A percentile compares a stretch with the other conserved stretches of the same genome.
Conservation (phyloP, 2,113 vertebrate species). For the Laticauda colubrina region DNA sequence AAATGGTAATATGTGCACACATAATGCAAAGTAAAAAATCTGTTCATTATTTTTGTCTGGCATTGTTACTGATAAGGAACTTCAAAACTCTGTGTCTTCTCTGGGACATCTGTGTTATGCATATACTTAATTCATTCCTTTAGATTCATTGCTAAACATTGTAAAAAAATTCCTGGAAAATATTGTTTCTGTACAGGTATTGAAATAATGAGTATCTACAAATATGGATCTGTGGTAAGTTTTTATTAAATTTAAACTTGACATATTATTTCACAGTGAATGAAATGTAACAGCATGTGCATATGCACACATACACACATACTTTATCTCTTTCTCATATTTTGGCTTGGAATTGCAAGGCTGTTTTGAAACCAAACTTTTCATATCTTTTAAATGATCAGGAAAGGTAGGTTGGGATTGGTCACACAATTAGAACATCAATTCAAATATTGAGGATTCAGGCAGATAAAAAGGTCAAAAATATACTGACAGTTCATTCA, state of each 20-base stretch:
- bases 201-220: slow-evolving; percentile 98
- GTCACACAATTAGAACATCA: background rate
- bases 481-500: background rate
- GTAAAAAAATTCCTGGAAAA: slow-evolving; percentile 42
- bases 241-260: background rate
- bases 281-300: background rate
- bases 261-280: background rate
- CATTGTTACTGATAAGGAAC: background rate
- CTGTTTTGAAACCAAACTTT: background rate
- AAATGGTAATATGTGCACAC: background rate
- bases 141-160: background rate
- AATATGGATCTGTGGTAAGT: slow-evolving; percentile 96
- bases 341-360: background rate
- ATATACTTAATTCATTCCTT: background rate
- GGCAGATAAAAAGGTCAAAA: background rate
- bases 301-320: background rate
- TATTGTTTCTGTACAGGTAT: slow-evolving; percentile 78
- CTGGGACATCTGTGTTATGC: background rate
- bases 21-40: background rate
- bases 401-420: background rate
- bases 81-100: background rate
- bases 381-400: background rate
- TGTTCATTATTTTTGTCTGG: background rate
- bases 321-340: background rate
- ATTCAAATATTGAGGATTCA: background rate